Evolutionary conservation across 2,113 vertebrate genomes (phyloP), one percentile per base, ranked within the genome.

Genomic region (Martes martes): DNA sequence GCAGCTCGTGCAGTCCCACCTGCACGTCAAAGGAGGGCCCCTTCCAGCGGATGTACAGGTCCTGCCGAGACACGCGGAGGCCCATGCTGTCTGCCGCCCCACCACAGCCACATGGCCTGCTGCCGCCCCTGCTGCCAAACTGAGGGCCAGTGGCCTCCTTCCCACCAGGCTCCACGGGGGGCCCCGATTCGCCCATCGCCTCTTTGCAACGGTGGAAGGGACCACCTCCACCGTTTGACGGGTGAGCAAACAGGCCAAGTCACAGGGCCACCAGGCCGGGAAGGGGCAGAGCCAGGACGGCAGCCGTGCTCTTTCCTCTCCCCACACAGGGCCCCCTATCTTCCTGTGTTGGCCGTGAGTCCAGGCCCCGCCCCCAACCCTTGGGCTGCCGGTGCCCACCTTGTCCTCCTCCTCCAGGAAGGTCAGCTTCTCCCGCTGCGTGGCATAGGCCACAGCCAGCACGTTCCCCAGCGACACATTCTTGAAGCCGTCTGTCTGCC

Each of bases 401-500:
- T 99, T 99, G 98, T 99, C 99, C 0, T 99, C 98, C 87, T 99
- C 99, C 42, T 99, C 97, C 85, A 99, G 91, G 98, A 99, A 99
- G 6, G 99, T 99, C 61, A 99, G 99, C 90, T 99, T 99, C 73
- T 99, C 99, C 55, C 99, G 99, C 65, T 99, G 98, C 0, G 99
- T 99, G 61, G 99, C 96, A 0, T 99, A 99, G 36, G 99, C 99
- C 73, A 99, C 99, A 0, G 99, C 99, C 96, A 99, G 97, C 92
- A 99, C 99, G 0, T 99, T 99, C 11, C 99, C 99, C 39, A 99
- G 98, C 0, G 99, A 99, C 91, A 99, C 99, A 0, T 99, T 99
- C 98, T 99, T 99, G 98, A 99, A 99, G 84, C 99, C 99, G 86
- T 99, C 99, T 0, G 99, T 99, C 98, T 99, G 99, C 94, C 99